Base-by-base conservation (phyloP, 1,140 invertebrate species). In the Whitmania pigra region DNA sequence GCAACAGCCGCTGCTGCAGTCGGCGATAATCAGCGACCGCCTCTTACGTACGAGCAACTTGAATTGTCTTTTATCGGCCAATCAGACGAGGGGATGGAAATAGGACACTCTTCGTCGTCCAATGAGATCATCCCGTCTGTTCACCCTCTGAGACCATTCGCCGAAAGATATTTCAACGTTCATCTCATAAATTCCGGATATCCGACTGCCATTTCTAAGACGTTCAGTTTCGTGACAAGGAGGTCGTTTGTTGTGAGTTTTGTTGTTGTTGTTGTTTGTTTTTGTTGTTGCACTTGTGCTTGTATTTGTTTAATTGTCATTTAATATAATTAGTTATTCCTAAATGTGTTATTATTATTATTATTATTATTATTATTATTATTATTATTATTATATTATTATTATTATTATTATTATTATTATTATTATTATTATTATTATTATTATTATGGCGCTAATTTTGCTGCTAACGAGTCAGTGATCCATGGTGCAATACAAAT, bases 91-190 rank as follows among this genome's bases (percentile, higher is more conserved):
- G 53, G 57, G 13, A 27, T 20, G 17, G 53, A 43, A 25, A 31
- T 43, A 15, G 55, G 40, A 31, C 29, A 22, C 4, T 18, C n/a
- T 2, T 25, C 36, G 29, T 69, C 68, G 43, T 31, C 27, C 27
- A 22, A 67, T 69, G 53, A 53, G 27, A 22, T 25, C n/a, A 7
- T 25, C 22, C 22, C 25, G 36, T 27, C 54, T 20, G 86, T 88
- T 76, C 90, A 89, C 78, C 91, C 94, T 78, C 89, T 97, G 78
- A 84, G 92, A 0, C 92, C 95, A 78, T 97, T 93, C 84, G 94
- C 93, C 18, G 90, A 94, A 76, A 88, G 90, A 74, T 91, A 92
- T 83, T 97, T 93, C 82, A 96, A 96, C 80, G 87, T 68, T 20
- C 92, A 96, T 78, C 89, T 92, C 71, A 83, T 89, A 69, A 90